phyloP scores from a whole-genome alignment of 2,888 invertebrate species.

The Dinocampus coccinellae region DNA sequence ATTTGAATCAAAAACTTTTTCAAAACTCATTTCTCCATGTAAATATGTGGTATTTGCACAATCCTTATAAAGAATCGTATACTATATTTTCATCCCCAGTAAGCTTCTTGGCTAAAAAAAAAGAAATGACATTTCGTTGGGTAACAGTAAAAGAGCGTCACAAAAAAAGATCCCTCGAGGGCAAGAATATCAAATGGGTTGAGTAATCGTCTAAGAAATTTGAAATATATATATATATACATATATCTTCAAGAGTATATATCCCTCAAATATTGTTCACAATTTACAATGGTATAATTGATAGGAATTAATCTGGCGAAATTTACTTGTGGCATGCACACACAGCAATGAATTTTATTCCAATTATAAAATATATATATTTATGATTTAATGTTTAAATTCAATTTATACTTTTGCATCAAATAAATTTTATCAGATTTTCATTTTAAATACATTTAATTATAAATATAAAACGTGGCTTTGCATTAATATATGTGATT shows the following conservation, averaged over 20 bases:
- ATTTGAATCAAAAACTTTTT: constrained; percentile 58
- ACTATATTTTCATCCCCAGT: constrained; percentile 32
- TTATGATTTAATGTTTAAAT: neutral
- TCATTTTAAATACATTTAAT: neutral
- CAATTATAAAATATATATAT: neutral
- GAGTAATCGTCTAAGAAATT: constrained; percentile 26
- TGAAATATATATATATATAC: too few relatives aligned
- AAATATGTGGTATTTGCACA: constrained; percentile 62
- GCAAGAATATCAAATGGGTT: constrained; percentile 11
- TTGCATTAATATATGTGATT: constrained; percentile 20
- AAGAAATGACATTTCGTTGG: constrained; percentile 40
- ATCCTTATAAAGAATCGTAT: constrained; percentile 39
- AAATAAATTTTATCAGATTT: neutral
- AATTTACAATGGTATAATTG: constrained; percentile 27
- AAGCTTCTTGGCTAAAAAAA: constrained; percentile 39
- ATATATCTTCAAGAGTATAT: neutral
- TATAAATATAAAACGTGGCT: constrained; percentile 17
- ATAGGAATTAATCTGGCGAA: constrained; percentile 20
- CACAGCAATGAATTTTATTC: neutral
- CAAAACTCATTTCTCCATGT: constrained; percentile 65
- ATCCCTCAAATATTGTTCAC: constrained; percentile 15
- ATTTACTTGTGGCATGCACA: neutral
- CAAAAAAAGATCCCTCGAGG: constrained; percentile 23
- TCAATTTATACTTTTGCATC: neutral
- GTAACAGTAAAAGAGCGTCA: constrained; percentile 1